Base-by-base conservation (phyloP, 1,140 invertebrate genomes). In the Magallana angulata region DNA sequence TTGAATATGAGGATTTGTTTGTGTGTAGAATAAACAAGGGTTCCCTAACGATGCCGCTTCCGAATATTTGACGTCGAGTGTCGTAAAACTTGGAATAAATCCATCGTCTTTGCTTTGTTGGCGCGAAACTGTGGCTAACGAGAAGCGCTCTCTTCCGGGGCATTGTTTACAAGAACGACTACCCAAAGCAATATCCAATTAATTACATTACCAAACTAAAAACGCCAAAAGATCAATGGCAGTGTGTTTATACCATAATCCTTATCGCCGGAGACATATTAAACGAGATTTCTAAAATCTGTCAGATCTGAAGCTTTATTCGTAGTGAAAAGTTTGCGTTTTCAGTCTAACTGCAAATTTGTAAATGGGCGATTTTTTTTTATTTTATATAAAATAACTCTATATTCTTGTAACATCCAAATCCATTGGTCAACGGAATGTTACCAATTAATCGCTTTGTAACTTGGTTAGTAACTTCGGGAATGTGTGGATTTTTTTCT, bases 1-100 rank as follows among this genome's bases (percentile, higher is more conserved):
- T 82, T 58, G 81, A 82, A 57, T 82, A 57, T 58, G 48, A 58
- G 56, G 81, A 57, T 82, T 82, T 82, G 81, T 82, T 82, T 82
- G 81, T 82, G 18, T 57, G 48, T 82, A 57, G 48, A 82, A 57
- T 57, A 82, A 82, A 57, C 48, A 82, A 57, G 16, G 56, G 81
- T 58, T 82, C 16, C 57, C 57, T 82, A 57, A 57, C 57, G 48
- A 57, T 82, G 57, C 57, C 57, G 48, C 36, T 82, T 82, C 48
- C 81, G 81, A 82, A 57, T 58, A 58, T 58, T 57, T 57, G 57
- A 82, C 48, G 57, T 57, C 57, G 81, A 82, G 57, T 57, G 48
- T 82, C 81, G 57, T 82, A 57, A 57, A 57, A 82, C 57, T 82
- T 58, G 56, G 57, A 82, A 57, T 57, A 57, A 82, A 82, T 57